These are phyloP conservation scores for Lissocephala sabroskyi DNA, from an alignment of 2,888 invertebrate species.

Conservation along the genomic window DNA sequence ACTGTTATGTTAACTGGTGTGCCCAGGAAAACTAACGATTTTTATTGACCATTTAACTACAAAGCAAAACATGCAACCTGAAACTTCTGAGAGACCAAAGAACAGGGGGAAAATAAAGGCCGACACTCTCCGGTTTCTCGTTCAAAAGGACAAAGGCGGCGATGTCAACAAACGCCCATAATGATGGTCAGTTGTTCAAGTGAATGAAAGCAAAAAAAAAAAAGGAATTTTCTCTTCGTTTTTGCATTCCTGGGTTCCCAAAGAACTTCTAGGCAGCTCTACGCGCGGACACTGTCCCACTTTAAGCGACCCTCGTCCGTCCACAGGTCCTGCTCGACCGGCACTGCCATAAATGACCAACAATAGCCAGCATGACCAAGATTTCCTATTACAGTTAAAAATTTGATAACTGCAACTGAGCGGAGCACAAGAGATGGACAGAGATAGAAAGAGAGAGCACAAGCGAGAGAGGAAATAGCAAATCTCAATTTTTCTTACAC, in stretches of 20 bases:
- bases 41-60: constrained; percentile 45
- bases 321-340: too few relatives aligned
- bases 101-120: background rate
- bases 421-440: background rate
- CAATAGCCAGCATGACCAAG: constrained; percentile 51
- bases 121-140: background rate
- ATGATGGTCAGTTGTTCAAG: constrained; percentile 33
- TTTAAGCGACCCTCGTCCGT: too few relatives aligned
- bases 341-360: constrained; percentile 3
- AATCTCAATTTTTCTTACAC: background rate
- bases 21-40: constrained; percentile 29
- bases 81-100: background rate
- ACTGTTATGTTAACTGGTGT: constrained; percentile 46
- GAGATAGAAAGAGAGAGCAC: background rate
- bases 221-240: background rate
- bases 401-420: constrained; percentile 47
- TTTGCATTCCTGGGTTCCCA: background rate
- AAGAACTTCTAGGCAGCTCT: background rate
- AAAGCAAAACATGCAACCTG: constrained; percentile 22
- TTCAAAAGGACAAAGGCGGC: constrained; percentile 30
- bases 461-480: background rate
- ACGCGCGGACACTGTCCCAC: too few relatives aligned
- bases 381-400: constrained; percentile 62
- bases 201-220: constrained; percentile 7
- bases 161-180: constrained; percentile 40